phyloP scores from a whole-genome alignment of 2,113 vertebrate genomes.

The Lipotes vexillifer region DNA sequence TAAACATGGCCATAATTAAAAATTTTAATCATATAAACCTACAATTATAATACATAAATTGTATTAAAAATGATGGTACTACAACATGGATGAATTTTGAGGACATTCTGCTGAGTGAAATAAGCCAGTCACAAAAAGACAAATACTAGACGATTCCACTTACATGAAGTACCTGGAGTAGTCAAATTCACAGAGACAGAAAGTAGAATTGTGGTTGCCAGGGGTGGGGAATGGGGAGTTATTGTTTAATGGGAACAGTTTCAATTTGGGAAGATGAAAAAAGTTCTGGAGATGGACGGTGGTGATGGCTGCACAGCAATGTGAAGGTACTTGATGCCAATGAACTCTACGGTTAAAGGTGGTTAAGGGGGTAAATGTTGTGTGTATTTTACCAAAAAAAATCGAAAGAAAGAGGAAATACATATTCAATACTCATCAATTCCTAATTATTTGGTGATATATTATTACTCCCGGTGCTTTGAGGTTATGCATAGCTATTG shows the following conservation, averaged over 20 bases:
- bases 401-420: background rate
- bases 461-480: background rate
- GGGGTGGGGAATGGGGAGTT: background rate
- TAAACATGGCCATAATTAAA: background rate
- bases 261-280: background rate
- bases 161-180: background rate
- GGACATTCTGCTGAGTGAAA: background rate
- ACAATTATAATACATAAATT: background rate
- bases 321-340: background rate
- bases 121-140: background rate
- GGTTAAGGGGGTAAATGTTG: background rate
- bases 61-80: background rate
- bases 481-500: background rate
- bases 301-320: background rate
- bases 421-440: background rate
- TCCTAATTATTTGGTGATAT: background rate
- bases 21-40: background rate
- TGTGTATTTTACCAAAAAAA: background rate
- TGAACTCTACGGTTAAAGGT: background rate
- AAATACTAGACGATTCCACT: background rate
- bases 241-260: background rate
- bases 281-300: background rate
- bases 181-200: background rate
- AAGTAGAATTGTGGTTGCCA: background rate
- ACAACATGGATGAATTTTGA: background rate